Base-by-base conservation (phyloP, 2,888 invertebrate species). In the Calameuta idolon region DNA sequence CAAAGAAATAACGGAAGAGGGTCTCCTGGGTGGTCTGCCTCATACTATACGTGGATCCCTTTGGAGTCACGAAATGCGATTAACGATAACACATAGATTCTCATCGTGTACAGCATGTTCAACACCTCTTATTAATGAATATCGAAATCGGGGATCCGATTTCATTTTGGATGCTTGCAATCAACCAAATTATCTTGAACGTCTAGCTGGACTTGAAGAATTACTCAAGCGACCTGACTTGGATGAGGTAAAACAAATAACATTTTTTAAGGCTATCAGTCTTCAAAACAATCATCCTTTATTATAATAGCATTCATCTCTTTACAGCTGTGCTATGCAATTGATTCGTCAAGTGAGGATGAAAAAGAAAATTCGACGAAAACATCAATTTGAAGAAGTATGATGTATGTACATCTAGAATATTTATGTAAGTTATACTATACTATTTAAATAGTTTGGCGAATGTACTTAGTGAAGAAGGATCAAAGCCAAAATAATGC, bases 11-110 rank as follows among this genome's bases (percentile, higher is more conserved):
- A 90, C 90, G 31, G 90, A 93, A 0, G 93, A 94, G 85, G 95
- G 95, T 0, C 92, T 96, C 1, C 92, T 99, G 0, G 98, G 99
- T 0, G 93, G 96, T 1, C 92, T 98, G 37, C 98, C 99, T 0
- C 99, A 99, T 90, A 97, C 98, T 9, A 96, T 99, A 83, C 94
- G 99, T 69, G 99, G 99, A 0, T 98, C 97, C 90, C 92, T 99
- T 4, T 95, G 96, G 83, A 94, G 95, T 71, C 97, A 95, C 90
- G 95, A 96, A 83, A 96, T 96, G 75, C 95, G 98, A 69, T 91
- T 96, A 77, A 98, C 98, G 0, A 96, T 97, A 1, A 97, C 97
- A 71, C 93, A 94, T 76, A 95, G 97, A 85, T 99, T 98, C 93
- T 94, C 94, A 77, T 96, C 97, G 83, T 99, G 99, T 89, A 97